Percentiles rank a stretch among this genome's conserved stretches.
These are phyloP conservation scores for Baryphthengus martii DNA, from an alignment of 2,113 vertebrate genomes.

Conservation along the genomic window DNA sequence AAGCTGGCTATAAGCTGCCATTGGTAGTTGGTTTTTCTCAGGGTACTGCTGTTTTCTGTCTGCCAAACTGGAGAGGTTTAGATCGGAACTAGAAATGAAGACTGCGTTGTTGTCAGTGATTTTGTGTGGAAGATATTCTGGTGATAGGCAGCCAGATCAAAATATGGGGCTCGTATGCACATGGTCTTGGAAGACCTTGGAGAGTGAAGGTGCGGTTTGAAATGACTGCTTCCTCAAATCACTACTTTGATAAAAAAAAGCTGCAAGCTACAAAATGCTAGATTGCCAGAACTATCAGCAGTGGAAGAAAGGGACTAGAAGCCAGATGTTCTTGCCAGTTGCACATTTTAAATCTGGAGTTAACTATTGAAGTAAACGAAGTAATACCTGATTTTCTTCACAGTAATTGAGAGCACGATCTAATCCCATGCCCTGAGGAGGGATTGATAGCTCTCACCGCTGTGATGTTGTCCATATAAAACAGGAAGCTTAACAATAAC, in stretches of 20 bases:
- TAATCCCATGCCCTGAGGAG: conserved; percentile 8
- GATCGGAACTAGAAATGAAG: neutral
- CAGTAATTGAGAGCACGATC: neutral
- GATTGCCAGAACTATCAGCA: neutral
- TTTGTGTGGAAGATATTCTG: neutral
- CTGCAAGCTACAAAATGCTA: neutral
- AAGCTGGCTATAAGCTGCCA: neutral
- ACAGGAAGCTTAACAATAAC: neutral
- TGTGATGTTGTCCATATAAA: neutral
- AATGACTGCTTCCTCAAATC: neutral
- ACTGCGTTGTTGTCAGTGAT: neutral
- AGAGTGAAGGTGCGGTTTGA: neutral
- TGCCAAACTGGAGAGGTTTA: neutral
- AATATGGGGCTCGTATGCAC: neutral
- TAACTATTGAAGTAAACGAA: conserved; percentile 19
- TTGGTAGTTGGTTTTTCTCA: neutral
- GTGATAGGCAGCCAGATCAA: neutral
- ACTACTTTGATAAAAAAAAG: neutral
- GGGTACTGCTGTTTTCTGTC: neutral
- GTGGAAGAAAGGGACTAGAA: neutral
- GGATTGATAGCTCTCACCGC: neutral
- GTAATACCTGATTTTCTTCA: conserved; percentile 34
- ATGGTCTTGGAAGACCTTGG: neutral
- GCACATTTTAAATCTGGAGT: neutral
- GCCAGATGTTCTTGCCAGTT: neutral